Evolutionary conservation across 2,888 invertebrate species (phyloP).

Genomic region (Volucella inflata): DNA sequence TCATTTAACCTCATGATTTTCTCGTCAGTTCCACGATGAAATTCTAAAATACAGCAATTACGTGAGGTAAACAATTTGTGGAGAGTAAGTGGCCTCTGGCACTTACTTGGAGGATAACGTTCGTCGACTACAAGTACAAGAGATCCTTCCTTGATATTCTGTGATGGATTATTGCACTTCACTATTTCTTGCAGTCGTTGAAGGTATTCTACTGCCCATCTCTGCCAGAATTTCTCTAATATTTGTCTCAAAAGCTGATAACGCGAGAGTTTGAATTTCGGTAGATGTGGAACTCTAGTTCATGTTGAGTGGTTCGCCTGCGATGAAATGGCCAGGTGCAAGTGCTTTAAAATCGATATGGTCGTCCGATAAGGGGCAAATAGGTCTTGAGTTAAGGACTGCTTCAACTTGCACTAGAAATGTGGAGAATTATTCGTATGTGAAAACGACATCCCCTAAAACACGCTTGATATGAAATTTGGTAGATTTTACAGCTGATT

Average conservation of each 20-base stretch:
- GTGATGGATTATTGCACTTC: background rate
- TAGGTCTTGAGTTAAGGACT: too few species aligned
- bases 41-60: too few species aligned
- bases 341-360: slow-evolving; percentile 13
- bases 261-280: slow-evolving; percentile 3
- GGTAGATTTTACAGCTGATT: slow-evolving; percentile 7
- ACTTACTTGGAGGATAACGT: slow-evolving; percentile 14
- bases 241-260: slow-evolving; percentile 9
- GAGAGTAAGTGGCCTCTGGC: too few species aligned
- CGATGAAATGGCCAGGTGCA: background rate
- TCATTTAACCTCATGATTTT: too few species aligned
- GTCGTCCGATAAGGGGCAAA: slow-evolving; percentile 4
- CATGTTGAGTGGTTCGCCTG: background rate
- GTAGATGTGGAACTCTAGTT: background rate
- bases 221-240: slow-evolving; percentile 10
- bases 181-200: too few species aligned
- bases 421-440: slow-evolving; percentile 11
- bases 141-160: slow-evolving; percentile 17
- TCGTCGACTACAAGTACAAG: slow-evolving; percentile 19
- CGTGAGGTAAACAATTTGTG: too few species aligned
- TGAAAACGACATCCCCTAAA: background rate
- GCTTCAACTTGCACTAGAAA: slow-evolving; percentile 13
- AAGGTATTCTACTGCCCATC: slow-evolving; percentile 11
- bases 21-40: too few species aligned
- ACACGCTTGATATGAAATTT: slow-evolving; percentile 17